A percentile compares a stretch with the other conserved stretches of the same genome.
These are phyloP conservation scores for Xenopus petersii DNA, from an alignment of 2,797 vertebrate species.

Conservation along the genomic window DNA sequence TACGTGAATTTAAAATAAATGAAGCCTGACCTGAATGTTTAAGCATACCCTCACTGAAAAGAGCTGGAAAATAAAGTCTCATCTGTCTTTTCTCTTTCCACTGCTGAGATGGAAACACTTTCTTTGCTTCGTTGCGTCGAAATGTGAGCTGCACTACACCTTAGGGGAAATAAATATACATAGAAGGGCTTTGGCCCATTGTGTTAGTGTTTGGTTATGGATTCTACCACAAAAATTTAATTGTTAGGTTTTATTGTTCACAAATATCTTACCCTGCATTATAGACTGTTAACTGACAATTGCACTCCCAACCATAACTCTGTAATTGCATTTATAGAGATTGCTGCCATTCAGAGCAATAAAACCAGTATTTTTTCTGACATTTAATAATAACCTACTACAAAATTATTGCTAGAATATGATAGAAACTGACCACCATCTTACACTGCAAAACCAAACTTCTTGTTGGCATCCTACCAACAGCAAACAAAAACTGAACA, in stretches of 20 bases:
- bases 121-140: too few species aligned
- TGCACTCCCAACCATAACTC: constrained; percentile 28
- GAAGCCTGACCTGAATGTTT: too few species aligned
- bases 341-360: constrained; percentile 13
- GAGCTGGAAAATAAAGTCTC: too few species aligned
- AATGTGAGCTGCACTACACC: too few species aligned
- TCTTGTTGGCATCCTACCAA: constrained; percentile 6
- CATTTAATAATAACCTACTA: constrained; percentile 20
- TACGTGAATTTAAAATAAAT: too few species aligned
- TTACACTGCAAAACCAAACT: constrained; percentile 20
- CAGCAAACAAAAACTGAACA: constrained; percentile 36
- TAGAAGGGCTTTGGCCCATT: too few species aligned
- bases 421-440: constrained; percentile 18
- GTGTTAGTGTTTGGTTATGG: too few species aligned
- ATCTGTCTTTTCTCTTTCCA: too few species aligned
- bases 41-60: too few species aligned
- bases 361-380: constrained; percentile 15
- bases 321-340: constrained; percentile 16
- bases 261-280: constrained; percentile 27
- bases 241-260: constrained; percentile 17
- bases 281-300: constrained; percentile 20
- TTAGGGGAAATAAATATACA: too few species aligned
- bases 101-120: too few species aligned
- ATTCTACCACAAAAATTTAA: background rate
- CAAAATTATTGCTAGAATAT: constrained; percentile 24